Percentiles rank a stretch among this genome's conserved stretches.
phyloP scores from a whole-genome alignment of 2,888 invertebrate species.

The Didymodactylos carnosus region DNA sequence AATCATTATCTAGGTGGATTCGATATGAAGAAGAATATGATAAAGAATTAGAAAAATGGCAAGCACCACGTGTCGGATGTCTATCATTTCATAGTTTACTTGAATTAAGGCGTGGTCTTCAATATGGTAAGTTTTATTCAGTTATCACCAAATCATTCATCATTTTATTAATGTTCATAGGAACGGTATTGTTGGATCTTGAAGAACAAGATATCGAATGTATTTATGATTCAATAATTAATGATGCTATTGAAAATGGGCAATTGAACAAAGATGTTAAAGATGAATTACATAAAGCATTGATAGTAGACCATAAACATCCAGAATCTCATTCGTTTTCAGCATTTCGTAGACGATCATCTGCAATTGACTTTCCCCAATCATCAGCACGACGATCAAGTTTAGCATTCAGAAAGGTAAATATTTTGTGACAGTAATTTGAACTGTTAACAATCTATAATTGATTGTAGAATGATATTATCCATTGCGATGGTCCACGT shows the following conservation, averaged over 20 bases:
- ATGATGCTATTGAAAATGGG: slow-evolving; percentile 8
- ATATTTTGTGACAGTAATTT: too few relatives aligned
- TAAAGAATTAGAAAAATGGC: slow-evolving; percentile 4
- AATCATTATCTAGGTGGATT: slow-evolving; percentile 3
- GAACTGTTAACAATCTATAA: too few relatives aligned
- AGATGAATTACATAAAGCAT: not conserved
- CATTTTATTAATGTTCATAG: not conserved
- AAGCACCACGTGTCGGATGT: slow-evolving; percentile 4
- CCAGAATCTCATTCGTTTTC: not conserved
- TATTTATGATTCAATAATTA: slow-evolving; percentile 2
- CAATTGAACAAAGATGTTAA: slow-evolving; percentile 12
- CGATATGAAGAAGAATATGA: slow-evolving; percentile 11
- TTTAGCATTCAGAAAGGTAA: not conserved
- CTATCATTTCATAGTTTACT: slow-evolving; percentile 6
- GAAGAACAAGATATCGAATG: not conserved
- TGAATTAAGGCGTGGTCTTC: slow-evolving; percentile 8
- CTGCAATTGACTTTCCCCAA: not conserved
- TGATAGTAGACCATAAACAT: slow-evolving; percentile 2
- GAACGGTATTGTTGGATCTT: slow-evolving; percentile 7
- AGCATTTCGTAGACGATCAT: not conserved
- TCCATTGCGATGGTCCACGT: not conserved
- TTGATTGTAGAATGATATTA: not conserved
- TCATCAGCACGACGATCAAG: not conserved
- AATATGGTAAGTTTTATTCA: slow-evolving; percentile 4
- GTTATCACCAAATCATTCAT: too few relatives aligned